Percentiles rank a stretch among this genome's conserved stretches.
phyloP scores from a whole-genome alignment of 2,797 vertebrate species.

The Cottoperca gobio region DNA sequence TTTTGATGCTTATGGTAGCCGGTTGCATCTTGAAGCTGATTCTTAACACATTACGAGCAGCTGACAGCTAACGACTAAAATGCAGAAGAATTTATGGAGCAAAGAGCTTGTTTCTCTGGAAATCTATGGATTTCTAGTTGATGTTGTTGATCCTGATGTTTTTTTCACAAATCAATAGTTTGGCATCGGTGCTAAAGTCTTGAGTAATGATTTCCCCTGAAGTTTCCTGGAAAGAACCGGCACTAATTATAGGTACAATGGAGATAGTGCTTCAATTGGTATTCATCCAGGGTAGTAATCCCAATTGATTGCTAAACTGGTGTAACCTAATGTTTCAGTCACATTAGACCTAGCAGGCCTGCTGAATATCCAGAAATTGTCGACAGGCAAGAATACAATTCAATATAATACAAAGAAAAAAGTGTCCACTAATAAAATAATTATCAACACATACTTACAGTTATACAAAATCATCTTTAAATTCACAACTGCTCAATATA shows the following conservation, averaged over 20 bases:
- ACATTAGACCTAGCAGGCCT: background rate
- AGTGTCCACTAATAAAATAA: too few relatives aligned
- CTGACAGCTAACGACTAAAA: background rate
- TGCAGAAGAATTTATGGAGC: background rate
- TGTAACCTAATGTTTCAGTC: background rate
- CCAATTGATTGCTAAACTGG: background rate
- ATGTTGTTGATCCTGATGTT: too few relatives aligned
- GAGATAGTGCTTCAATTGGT: background rate
- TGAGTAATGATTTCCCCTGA: background rate
- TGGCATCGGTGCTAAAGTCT: background rate
- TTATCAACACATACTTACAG: too few relatives aligned
- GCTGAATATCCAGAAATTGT: background rate
- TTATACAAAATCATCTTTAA: too few relatives aligned
- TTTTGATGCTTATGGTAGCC: background rate
- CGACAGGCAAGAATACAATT: background rate
- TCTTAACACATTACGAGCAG: background rate
- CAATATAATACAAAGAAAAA: too few relatives aligned
- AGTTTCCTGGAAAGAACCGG: background rate
- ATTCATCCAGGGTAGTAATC: background rate
- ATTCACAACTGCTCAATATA: too few relatives aligned
- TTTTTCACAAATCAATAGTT: background rate
- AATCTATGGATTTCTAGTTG: background rate
- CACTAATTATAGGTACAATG: background rate
- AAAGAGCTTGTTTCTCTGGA: background rate
- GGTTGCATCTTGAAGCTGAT: background rate